phyloP scores from a whole-genome alignment of 2,797 vertebrate genomes.

The Xenentodon cancila region DNA sequence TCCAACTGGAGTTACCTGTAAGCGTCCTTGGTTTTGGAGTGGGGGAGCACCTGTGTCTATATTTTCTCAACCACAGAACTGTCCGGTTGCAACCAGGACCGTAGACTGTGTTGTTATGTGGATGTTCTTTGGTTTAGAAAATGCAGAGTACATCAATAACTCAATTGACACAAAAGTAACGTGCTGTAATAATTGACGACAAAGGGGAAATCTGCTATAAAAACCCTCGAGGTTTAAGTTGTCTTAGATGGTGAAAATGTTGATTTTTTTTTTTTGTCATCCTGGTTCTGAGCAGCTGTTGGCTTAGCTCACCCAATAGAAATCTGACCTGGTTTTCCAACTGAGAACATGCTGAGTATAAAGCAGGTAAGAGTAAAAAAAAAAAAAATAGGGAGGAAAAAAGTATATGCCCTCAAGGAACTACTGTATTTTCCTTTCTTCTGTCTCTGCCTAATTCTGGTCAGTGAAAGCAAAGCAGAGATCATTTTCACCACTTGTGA shows the following conservation, averaged over 20 bases:
- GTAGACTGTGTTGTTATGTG: neutral
- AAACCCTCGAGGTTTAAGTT: too few relatives aligned
- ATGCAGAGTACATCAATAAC: neutral
- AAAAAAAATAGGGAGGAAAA: too few relatives aligned
- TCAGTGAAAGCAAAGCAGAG: slow-evolving; percentile 26
- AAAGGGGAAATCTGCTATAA: too few relatives aligned
- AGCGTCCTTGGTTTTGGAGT: neutral
- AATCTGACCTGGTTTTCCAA: too few relatives aligned
- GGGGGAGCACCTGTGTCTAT: neutral
- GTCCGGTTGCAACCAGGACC: neutral
- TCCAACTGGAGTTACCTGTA: neutral
- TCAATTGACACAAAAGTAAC: too few relatives aligned
- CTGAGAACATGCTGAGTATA: too few relatives aligned
- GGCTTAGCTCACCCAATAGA: too few relatives aligned
- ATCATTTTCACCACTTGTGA: slow-evolving; percentile 24
- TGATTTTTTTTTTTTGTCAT: too few relatives aligned
- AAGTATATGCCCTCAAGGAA: neutral
- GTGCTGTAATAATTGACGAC: too few relatives aligned
- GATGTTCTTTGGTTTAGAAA: neutral
- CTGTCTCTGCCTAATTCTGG: slow-evolving; percentile 36
- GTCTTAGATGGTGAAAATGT: too few relatives aligned
- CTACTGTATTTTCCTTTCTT: slow-evolving; percentile 3
- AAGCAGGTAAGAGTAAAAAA: too few relatives aligned
- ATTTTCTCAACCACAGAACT: neutral
- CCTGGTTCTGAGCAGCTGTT: too few relatives aligned